Conservation (phyloP, 2,113 vertebrate species). For the Tetrax tetrax region DNA sequence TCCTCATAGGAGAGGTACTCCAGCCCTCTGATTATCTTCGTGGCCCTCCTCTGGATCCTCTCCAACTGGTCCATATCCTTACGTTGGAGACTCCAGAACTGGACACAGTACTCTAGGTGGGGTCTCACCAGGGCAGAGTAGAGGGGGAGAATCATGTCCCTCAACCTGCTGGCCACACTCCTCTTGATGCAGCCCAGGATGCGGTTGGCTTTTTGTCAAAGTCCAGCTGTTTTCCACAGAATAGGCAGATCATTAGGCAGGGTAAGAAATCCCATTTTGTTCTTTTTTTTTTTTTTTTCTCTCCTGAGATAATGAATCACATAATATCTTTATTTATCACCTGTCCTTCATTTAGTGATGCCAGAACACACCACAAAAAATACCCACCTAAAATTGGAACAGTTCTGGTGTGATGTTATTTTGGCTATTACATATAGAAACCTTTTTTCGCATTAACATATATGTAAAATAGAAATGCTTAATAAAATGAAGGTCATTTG, state of each 20-base stretch:
- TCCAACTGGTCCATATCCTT: no score
- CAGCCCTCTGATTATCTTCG: no score
- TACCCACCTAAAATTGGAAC: background rate
- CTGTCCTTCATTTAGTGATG: background rate
- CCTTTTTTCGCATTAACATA: background rate
- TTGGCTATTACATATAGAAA: background rate
- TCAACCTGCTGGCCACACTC: no score
- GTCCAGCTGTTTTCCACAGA: background rate
- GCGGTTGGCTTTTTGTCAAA: background rate
- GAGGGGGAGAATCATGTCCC: no score
- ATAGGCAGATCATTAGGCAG: background rate
- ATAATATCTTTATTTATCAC: background rate
- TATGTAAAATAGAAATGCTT: background rate
- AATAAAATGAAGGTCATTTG: background rate
- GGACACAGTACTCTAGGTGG: no score
- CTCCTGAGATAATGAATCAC: background rate
- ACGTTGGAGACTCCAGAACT: no score
- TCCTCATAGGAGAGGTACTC: no score
- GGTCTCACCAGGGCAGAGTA: no score
- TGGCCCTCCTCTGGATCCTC: no score
- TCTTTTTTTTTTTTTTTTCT: background rate
- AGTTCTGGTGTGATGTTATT: background rate
- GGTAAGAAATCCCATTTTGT: background rate
- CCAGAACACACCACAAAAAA: background rate
- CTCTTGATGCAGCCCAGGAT: no score